Evolutionary conservation across 2,797 vertebrate genomes (phyloP).

Genomic region (Pseudotriccus pelzelni): DNA sequence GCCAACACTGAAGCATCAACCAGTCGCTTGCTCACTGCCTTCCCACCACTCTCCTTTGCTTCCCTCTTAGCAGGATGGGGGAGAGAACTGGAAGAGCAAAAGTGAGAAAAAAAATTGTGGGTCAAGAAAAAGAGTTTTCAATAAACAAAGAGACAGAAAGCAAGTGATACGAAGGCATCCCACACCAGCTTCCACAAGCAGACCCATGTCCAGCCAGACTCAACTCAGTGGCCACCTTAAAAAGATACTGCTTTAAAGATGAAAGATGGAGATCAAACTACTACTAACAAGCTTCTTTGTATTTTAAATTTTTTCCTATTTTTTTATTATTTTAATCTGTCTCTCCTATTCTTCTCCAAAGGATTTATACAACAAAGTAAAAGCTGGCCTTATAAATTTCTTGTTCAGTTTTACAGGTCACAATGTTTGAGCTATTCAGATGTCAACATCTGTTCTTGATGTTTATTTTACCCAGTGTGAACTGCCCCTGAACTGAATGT

Average conservation of each 20-base stretch:
- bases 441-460: not conserved
- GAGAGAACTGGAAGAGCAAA: not conserved
- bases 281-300: not conserved
- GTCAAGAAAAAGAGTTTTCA: not conserved
- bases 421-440: not conserved
- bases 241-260: not conserved
- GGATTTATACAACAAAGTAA: not conserved
- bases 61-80: not conserved
- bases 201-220: accelerated
- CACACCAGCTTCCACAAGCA: not conserved
- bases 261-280: not conserved
- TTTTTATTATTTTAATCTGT: not conserved
- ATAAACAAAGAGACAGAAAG: not conserved
- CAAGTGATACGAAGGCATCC: not conserved
- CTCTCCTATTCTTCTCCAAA: not conserved
- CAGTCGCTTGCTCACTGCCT: not conserved
- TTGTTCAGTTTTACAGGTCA: not conserved
- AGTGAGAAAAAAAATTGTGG: not conserved
- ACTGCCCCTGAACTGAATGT: not conserved
- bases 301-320: accelerated
- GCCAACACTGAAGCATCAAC: not conserved
- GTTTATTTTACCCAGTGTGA: not conserved
- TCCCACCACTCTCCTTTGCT: not conserved
- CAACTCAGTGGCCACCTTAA: not conserved
- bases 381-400: not conserved